A percentile compares a stretch with the other conserved stretches of the same genome.
These are phyloP conservation scores for Microcebus tavaratra DNA, from an alignment of 2,113 vertebrate species.

Conservation along the genomic window DNA sequence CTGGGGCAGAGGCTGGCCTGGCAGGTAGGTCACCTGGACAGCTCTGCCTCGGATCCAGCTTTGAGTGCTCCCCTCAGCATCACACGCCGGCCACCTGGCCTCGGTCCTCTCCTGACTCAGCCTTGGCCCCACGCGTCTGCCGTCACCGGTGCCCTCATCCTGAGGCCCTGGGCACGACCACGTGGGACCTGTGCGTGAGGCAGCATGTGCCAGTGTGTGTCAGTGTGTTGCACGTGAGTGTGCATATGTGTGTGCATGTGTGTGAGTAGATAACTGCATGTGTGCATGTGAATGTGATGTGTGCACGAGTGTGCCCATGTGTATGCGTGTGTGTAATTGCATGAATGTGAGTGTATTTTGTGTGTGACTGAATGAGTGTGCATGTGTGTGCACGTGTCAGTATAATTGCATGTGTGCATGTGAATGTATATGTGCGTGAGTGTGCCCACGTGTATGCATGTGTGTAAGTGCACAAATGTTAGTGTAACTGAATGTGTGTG, in stretches of 20 bases:
- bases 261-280: neutral
- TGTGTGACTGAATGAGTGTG: too few species aligned
- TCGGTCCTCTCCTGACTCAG: neutral
- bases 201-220: neutral
- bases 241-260: neutral
- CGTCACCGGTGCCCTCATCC: accelerated
- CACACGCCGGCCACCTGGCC: neutral
- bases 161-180: neutral
- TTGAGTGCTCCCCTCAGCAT: neutral
- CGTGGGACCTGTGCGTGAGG: neutral
- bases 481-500: too few species aligned
- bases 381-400: neutral
- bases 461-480: neutral
- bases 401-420: neutral
- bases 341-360: too few species aligned
- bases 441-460: neutral
- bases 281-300: neutral
- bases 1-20: neutral
- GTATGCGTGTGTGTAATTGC: neutral
- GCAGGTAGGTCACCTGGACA: neutral
- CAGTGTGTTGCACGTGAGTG: neutral
- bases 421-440: neutral
- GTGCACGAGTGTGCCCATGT: neutral
- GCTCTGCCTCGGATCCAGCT: neutral
- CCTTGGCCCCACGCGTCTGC: neutral